phyloP scores from a whole-genome alignment of 1,140 invertebrate genomes.

The Oedothorax gibbosus region DNA sequence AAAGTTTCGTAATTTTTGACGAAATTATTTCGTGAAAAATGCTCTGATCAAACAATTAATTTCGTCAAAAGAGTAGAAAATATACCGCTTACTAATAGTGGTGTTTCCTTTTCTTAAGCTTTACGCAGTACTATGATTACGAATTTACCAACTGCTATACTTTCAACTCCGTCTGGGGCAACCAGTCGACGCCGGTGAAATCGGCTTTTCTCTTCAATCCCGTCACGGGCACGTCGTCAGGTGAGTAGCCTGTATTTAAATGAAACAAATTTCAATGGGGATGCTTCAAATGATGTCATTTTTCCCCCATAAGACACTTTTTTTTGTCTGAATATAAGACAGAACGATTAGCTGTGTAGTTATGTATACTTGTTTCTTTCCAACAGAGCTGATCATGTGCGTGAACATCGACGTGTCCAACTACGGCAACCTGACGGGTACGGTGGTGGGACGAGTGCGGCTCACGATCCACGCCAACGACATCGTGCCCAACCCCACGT shows the following conservation, averaged over 20 bases:
- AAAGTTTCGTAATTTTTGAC: too few relatives aligned
- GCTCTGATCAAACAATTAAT: too few relatives aligned
- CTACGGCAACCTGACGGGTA: slow-evolving; percentile 27
- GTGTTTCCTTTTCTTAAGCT: slow-evolving; percentile 19
- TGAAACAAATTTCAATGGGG: background rate
- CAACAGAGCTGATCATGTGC: slow-evolving; percentile 30
- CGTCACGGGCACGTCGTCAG: slow-evolving; percentile 48
- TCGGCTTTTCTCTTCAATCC: slow-evolving; percentile 42
- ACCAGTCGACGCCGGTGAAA: background rate
- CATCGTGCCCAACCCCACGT: slow-evolving; percentile 47
- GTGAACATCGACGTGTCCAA: slow-evolving; percentile 44
- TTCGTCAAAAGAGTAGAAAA: too few relatives aligned
- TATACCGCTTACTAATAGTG: too few relatives aligned
- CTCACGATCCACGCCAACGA: slow-evolving; percentile 46
- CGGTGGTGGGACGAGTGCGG: slow-evolving; percentile 1
- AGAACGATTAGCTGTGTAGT: too few relatives aligned
- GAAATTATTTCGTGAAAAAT: too few relatives aligned
- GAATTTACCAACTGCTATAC: slow-evolving; percentile 57
- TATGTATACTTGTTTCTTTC: too few relatives aligned
- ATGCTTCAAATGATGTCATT: too few relatives aligned
- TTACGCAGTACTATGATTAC: slow-evolving; percentile 47
- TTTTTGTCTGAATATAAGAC: too few relatives aligned
- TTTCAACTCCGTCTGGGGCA: slow-evolving; percentile 51
- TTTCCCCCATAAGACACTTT: too few relatives aligned
- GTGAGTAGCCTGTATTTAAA: background rate